These are phyloP conservation scores for Emydura subglobosa DNA, from an alignment of 2,113 vertebrate species.

Conservation along the genomic window DNA sequence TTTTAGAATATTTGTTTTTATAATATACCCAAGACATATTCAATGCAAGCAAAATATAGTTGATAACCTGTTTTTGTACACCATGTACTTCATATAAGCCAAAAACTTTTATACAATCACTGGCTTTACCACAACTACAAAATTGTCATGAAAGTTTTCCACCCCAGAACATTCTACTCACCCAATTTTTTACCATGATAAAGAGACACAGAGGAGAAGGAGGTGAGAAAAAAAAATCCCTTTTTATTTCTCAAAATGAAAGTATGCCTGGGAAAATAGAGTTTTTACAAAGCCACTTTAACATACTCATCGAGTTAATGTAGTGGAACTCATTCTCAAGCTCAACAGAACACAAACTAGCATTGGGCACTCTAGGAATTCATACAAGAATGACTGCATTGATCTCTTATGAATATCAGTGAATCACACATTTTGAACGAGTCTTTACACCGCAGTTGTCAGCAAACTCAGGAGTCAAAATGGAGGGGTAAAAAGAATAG, in stretches of 20 bases:
- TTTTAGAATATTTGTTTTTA: neutral
- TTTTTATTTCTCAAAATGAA: neutral
- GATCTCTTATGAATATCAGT: neutral
- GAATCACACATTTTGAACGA: neutral
- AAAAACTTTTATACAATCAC: neutral
- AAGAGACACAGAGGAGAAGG: neutral
- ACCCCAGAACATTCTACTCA: neutral
- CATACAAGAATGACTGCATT: neutral
- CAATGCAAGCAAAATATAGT: neutral
- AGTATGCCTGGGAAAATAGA: neutral
- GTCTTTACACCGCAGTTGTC: neutral
- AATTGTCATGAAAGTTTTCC: rapidly evolving
- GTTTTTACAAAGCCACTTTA: neutral
- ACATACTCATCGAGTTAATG: neutral
- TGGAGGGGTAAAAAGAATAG: neutral
- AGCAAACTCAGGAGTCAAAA: neutral
- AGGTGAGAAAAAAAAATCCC: neutral
- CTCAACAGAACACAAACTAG: neutral
- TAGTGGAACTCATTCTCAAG: neutral
- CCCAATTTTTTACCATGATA: neutral
- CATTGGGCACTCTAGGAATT: neutral
- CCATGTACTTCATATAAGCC: rapidly evolving
- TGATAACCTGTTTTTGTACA: neutral
- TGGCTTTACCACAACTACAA: neutral
- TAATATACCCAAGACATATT: neutral